Base-by-base conservation (phyloP, 2,113 vertebrate species). In the Ardeotis arabs region DNA sequence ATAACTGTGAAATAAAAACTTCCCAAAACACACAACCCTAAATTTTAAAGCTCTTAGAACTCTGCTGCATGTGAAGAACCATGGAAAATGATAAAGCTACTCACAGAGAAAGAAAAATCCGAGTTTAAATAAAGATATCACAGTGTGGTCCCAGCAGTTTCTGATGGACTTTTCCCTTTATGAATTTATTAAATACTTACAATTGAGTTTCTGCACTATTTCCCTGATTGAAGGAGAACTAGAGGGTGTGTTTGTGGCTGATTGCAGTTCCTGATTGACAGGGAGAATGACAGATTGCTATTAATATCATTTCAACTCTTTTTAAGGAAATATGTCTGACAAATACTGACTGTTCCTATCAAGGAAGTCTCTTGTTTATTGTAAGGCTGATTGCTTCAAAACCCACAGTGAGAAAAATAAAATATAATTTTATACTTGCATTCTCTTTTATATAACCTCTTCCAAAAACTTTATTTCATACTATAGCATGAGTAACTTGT, bases 161-260 rank as follows among this genome's bases (percentile, higher is more conserved):
- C 47, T 81, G 24, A 75, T 68, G 14, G 12, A 49, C 75, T 92
- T 89, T 77, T 89, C 29, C 72, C 37, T 72, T 81, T 88, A 68
- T 78, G 58, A 59, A 56, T 86, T 58, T 95, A 74, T 87, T 92
- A 89, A 86, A 93, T 85, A 76, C 62, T 78, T 70, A 39, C 55
- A 91, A 25, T 88, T 76, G 77, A 37, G 6, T 86, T 97, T 94
- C 83, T 95, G 41, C 37, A 39, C 45, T 87, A 44, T 95, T 93
- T 94, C 39, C 37, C 79, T 95, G 92, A 94, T 95, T 96, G 96
- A 96, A 96, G 92, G 95, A 93, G 96, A 96, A 59, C 59, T 96
- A 90, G 87, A 97, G 92, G 96, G 70, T 96, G 90, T 96, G 95
- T 95, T 93, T 90, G 85, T 88, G 60, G 37, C 64, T 97, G 96